A percentile compares a stretch with the other conserved stretches of the same genome.
These are phyloP conservation scores for Petrolisthes cinctipes DNA, from an alignment of 2,888 invertebrate genomes.

Conservation along the genomic window DNA sequence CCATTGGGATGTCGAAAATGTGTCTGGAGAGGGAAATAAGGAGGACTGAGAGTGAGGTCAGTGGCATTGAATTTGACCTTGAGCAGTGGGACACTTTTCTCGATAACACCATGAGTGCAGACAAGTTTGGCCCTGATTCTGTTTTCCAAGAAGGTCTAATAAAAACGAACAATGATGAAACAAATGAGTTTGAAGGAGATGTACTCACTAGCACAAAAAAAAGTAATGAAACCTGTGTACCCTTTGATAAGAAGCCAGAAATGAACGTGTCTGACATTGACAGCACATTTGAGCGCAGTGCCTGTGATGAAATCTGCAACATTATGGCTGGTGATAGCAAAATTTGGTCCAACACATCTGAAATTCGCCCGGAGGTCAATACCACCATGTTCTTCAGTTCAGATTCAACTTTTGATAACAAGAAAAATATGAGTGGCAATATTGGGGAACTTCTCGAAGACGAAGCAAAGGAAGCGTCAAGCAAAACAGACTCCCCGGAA, in stretches of 20 bases:
- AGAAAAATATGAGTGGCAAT: not conserved
- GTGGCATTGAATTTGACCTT: constrained; percentile 44
- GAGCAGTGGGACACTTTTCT: constrained; percentile 56
- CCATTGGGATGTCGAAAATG: not conserved
- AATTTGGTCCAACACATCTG: not conserved
- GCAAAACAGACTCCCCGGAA: no score
- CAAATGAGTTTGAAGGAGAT: not conserved
- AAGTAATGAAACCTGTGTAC: not conserved
- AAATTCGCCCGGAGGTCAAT: constrained; percentile 35
- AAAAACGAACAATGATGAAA: not conserved
- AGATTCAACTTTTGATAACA: constrained; percentile 3
- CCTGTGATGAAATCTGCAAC: constrained; percentile 43
- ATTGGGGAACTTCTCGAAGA: not conserved
- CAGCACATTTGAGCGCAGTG: constrained; percentile 48
- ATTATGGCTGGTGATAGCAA: constrained; percentile 19
- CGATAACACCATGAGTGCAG: constrained; percentile 35
- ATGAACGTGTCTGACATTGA: constrained; percentile 26
- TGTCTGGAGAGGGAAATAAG: not conserved
- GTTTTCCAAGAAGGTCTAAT: constrained; percentile 33
- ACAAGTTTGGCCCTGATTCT: constrained; percentile 25
- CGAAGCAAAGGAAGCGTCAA: no score
- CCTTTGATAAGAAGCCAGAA: not conserved
- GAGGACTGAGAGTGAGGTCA: not conserved
- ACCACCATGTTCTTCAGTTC: constrained; percentile 27
- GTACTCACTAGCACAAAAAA: not conserved